Evolutionary conservation across 2,113 vertebrate genomes (phyloP), one percentile per base, ranked within the genome.

Genomic region (Hippoglossus stenolepis): DNA sequence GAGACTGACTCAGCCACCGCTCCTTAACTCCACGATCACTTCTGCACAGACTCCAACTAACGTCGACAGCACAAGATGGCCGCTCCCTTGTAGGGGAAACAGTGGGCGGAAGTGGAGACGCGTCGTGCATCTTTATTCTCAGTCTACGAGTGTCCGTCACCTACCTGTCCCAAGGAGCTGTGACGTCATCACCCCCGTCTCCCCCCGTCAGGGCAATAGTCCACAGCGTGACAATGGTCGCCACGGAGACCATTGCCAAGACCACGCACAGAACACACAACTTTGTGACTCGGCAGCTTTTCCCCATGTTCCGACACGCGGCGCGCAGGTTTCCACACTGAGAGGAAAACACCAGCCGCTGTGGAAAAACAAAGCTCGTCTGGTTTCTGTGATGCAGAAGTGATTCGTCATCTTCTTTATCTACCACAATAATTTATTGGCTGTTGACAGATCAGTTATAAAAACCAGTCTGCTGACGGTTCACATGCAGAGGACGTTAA

Each of bases 161-260:
- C 63, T 80, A 69, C 73, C 54, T 3, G 72, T 1, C 59, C 92
- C 81, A 90, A 6, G 89, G 0, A 88, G 81, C 70, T 61, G 70
- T 49, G 35, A 53, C 51, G 1, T 83, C 65, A 79, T 13, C 77
- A 5, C n/a, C 51, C 13, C 23, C 23, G 3, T 45, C 56, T 54
- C 87, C 94, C 93, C 56, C 75, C 20, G 82, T 95, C 94, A 91
- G 95, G 92, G 10, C 90, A 35, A 0, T 92, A 95, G 87, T 91
- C 94, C 94, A 96, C 66, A 98, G 87, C 0, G 95, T 94, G 0
- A 97, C 80, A 74, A 98, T 96, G 75, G 95, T 96, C 73, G 93
- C 90, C 23, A 95, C 24, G 0, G 96, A 94, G 0, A 87, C 92
- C 58, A 95, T 0, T 0, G 80, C 92, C 64, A 98, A 85, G 7